phyloP scores from a whole-genome alignment of 1,140 invertebrate genomes.

The Mactra quadrangularis region DNA sequence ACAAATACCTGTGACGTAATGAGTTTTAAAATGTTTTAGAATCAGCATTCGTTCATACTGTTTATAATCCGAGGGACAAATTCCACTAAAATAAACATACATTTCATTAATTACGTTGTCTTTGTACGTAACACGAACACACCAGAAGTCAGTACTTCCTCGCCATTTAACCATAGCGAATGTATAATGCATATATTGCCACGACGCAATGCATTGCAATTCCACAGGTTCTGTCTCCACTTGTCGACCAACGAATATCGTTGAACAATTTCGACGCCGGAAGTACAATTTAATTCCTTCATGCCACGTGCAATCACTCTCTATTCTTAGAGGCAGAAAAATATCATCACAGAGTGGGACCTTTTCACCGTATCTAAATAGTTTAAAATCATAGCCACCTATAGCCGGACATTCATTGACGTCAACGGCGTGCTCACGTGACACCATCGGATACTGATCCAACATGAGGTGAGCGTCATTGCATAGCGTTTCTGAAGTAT shows the following conservation, averaged over 20 bases:
- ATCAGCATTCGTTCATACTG: constrained; percentile 41
- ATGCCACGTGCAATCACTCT: constrained; percentile 47
- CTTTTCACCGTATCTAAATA: constrained; percentile 30
- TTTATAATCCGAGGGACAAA: constrained; percentile 31
- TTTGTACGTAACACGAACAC: constrained; percentile 19
- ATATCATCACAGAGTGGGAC: constrained; percentile 56
- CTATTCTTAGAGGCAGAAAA: constrained; percentile 53
- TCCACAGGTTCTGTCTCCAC: constrained; percentile 22
- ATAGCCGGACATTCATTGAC: constrained; percentile 26
- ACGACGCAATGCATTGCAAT: constrained; percentile 38
- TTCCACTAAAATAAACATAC: constrained; percentile 46
- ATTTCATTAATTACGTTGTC: constrained; percentile 33
- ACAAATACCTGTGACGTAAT: constrained; percentile 54
- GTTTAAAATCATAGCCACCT: constrained; percentile 58
- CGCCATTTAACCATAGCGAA: constrained; percentile 53
- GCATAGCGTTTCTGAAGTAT: constrained; percentile 13
- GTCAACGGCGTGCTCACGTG: constrained; percentile 21
- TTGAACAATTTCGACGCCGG: constrained; percentile 52
- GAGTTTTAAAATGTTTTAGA: constrained; percentile 58
- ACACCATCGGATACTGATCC: constrained; percentile 57
- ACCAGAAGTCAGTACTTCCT: constrained; percentile 42
- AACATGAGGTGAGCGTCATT: constrained; percentile 22
- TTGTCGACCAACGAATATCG: constrained; percentile 20
- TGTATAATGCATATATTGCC: constrained; percentile 41
- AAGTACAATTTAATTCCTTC: constrained; percentile 58